A percentile compares a stretch with the other conserved stretches of the same genome.
Conservation (phyloP, 1,140 invertebrate species). For the Diachasmimorpha longicaudata region DNA sequence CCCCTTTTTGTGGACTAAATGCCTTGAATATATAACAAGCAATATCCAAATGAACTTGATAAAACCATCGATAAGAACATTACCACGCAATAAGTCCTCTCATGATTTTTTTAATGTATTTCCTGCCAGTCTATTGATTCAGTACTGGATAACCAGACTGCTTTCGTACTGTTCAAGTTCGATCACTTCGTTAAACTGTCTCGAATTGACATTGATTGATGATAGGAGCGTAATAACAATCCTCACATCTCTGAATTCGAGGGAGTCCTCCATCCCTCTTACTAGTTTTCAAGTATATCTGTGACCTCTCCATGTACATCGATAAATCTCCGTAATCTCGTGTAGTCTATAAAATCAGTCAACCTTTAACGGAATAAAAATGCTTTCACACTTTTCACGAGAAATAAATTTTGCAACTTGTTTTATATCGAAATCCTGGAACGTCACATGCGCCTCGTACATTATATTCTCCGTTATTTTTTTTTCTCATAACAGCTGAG, state of each 20-base stretch:
- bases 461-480: not conserved
- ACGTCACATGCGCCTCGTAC: not conserved
- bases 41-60: no score
- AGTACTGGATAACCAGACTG: not conserved
- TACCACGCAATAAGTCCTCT: no score
- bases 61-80: no score
- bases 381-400: not conserved
- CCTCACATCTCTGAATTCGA: not conserved
- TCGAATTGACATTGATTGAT: not conserved
- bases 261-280: not conserved
- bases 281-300: not conserved
- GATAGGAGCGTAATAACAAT: not conserved
- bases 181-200: slow-evolving; percentile 6
- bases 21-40: no score
- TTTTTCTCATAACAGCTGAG: slow-evolving; percentile 9
- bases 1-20: no score
- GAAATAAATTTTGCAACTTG: not conserved
- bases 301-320: not conserved
- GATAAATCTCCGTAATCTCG: slow-evolving; percentile 1
- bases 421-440: not conserved
- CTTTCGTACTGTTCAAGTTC: not conserved
- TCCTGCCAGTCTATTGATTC: not conserved
- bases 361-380: not conserved
- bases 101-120: not conserved
- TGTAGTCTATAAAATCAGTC: slow-evolving; percentile 2